Conservation (phyloP, 2,113 vertebrate genomes). For the Chloebia gouldiae region DNA sequence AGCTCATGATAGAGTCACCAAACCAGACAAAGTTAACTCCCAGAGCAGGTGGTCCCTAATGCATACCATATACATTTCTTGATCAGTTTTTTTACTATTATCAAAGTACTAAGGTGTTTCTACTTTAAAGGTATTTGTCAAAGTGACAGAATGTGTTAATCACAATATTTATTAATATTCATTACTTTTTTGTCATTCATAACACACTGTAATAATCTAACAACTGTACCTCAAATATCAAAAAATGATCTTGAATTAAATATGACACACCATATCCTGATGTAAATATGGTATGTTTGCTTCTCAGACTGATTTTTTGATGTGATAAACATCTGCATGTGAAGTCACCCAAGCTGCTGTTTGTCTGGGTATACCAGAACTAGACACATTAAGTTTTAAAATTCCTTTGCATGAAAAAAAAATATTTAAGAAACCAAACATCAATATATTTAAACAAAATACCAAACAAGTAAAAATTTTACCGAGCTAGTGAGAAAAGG, state of each 20-base stretch:
- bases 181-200: neutral
- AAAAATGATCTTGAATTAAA: neutral
- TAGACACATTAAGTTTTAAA: neutral
- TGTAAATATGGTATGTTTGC: neutral
- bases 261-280: neutral
- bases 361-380: neutral
- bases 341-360: neutral
- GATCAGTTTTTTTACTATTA: neutral
- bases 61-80: neutral
- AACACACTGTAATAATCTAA: neutral
- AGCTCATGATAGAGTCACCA: neutral
- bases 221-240: neutral
- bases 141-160: neutral
- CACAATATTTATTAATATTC: neutral
- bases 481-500: neutral
- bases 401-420: neutral
- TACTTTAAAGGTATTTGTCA: neutral
- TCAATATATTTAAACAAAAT: neutral
- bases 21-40: neutral
- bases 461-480: neutral
- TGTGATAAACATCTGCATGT: neutral
- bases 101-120: neutral
- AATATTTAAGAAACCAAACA: accelerated
- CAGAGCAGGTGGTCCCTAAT: neutral
- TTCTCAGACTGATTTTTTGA: neutral